Base-by-base conservation (phyloP, 2,888 invertebrate genomes). In the Balanococcus diminutus region DNA sequence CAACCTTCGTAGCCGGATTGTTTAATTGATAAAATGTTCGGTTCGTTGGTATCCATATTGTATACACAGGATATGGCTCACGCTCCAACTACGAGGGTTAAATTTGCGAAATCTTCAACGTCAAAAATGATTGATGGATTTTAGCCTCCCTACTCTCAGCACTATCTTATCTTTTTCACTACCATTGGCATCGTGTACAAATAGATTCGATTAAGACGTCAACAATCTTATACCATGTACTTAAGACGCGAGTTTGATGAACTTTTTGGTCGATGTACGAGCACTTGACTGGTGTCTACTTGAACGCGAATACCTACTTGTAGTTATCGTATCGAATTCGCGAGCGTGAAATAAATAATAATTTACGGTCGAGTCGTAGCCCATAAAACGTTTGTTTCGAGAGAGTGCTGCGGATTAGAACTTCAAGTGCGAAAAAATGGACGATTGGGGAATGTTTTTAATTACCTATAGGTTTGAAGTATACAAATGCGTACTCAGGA, bases 101-200 rank as follows among this genome's bases (percentile, higher is more conserved):
- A 61, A 61, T 61, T 61, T 61, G 25, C 61, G 25, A 61, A 25
- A 61, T 25, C 61, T 25, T 25, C 6, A 9, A 22, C 25, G 61
- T 61, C 61, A 25, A 61, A 61, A 61, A 61, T 61, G 61, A 61
- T 61, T 61, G 61, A 61, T 61, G 61, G 61, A 61, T 61, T 61
- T 61, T 61, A 9, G 11, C 25, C 61, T 46, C 6, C n/a, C n/a
- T 16, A 16, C 3, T 46, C n/a, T n/a, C 4, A 2, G n/a, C n/a
- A n/a, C n/a, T n/a, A n/a, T n/a, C n/a, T n/a, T n/a, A n/a, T n/a
- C n/a, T n/a, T 5, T 16, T 6, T 3, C 1, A 46, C 46, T 5
- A 46, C 4, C 46, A n/a, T n/a, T 2, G 3, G 42, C 42, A 1
- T 11, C 46, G 46, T 3, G 46, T n/a, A n/a, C n/a, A n/a, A n/a